Base-by-base conservation (phyloP, 1,140 invertebrate genomes). In the Parapsyche elsis region DNA sequence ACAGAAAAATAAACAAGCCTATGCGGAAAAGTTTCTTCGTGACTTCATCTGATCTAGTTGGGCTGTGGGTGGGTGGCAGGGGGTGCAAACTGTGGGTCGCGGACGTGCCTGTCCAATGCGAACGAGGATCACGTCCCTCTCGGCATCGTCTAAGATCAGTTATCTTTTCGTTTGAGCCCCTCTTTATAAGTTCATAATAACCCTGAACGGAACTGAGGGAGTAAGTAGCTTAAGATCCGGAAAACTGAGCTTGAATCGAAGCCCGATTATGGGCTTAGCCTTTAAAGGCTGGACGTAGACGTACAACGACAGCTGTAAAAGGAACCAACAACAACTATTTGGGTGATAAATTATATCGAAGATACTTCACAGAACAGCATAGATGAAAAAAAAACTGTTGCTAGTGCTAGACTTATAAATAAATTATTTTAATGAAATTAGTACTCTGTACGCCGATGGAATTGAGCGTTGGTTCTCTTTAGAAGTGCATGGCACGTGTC, bases 121-220 rank as follows among this genome's bases (percentile, higher is more conserved):
- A 16, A 12, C 49, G 49, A 14, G 21, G 64, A 67, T 59, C 74
- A 61, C 53, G 21, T 61, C 53, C 38, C 75, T 9, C 44, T 38
- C 57, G 30, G 26, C 45, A 23, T 26, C 24, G 24, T 67, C 61
- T 59, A 64, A 77, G 75, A 77, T 77, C 75, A 45, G 53, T 59
- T 77, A 77, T 77, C 75, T 77, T 24, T 57, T 64, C 49, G 16
- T 45, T 59, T 77, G 53, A 44, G 23, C 46, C 24, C 44, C 75
- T 77, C 75, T 77, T 77, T 49, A 59, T 77, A 77, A 64, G 24
- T 77, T 59, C 75, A 45, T 77, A 77, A 77, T 59, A 53, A 53
- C 21, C 16, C 23, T 0, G 49, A 61, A 61, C 30, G 30, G 30
- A 38, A 38, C 30, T 1, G 30, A 4, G 30, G 2, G 2, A 38